phyloP scores from a whole-genome alignment of 2,888 invertebrate genomes.

The Portevinia maculata region DNA sequence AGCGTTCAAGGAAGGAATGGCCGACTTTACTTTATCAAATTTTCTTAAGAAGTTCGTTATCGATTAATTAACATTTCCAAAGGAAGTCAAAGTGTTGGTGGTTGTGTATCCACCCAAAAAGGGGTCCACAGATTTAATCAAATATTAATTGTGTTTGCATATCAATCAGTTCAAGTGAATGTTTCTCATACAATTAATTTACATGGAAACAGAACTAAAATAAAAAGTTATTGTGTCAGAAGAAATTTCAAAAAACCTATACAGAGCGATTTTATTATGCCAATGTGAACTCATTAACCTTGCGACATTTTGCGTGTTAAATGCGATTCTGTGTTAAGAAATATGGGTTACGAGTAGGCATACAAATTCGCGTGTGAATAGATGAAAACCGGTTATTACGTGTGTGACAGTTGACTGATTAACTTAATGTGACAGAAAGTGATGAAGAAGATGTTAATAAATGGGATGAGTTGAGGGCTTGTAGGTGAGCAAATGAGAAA shows the following conservation, averaged over 20 bases:
- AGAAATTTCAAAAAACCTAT: conserved; percentile 3
- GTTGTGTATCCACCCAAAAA: not conserved
- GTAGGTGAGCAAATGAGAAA: too few species aligned
- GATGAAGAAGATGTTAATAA: too few species aligned
- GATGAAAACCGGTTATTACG: not conserved
- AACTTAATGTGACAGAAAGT: too few species aligned
- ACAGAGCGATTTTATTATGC: not conserved
- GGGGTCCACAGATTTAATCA: not conserved
- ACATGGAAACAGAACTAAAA: not conserved
- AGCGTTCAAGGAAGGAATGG: not conserved
- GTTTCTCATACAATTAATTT: not conserved
- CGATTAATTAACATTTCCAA: conserved; percentile 56
- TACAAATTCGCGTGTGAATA: too few species aligned
- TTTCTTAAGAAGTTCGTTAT: conserved; percentile 51
- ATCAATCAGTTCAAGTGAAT: not conserved
- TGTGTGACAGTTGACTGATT: too few species aligned
- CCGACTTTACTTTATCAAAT: conserved; percentile 52
- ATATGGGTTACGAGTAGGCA: too few species aligned
- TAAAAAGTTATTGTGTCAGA: conserved; percentile 1
- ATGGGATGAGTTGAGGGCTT: too few species aligned
- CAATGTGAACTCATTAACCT: conserved; percentile 55
- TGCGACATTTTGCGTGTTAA: conserved; percentile 15
- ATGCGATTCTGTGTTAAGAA: conserved; percentile 6
- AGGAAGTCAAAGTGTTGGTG: too few species aligned
- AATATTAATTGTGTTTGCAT: conserved; percentile 6